A percentile compares a stretch with the other conserved stretches of the same genome.
These are phyloP conservation scores for Pygathrix nemaeus DNA, from an alignment of 2,113 vertebrate genomes.

Conservation along the genomic window DNA sequence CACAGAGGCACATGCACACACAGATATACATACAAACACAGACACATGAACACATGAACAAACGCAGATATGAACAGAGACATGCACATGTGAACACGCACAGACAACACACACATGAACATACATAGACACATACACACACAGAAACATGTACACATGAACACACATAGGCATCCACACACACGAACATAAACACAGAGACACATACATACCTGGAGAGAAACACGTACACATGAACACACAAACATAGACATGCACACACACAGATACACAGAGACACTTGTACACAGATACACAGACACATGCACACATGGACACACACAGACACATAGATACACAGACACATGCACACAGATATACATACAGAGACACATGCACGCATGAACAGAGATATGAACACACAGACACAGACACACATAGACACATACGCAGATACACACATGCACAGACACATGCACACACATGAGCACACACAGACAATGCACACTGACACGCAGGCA, in stretches of 20 bases:
- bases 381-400: not conserved
- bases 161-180: not conserved
- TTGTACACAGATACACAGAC: not conserved
- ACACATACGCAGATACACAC: not conserved
- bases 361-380: not conserved
- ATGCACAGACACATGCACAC: not conserved
- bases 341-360: not conserved
- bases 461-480: not conserved
- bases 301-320: not conserved
- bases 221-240: not conserved
- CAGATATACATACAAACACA: not conserved
- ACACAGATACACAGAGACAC: not conserved
- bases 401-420: accelerated
- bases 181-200: not conserved
- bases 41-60: not conserved
- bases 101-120: not conserved
- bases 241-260: no score
- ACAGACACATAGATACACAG: not conserved
- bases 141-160: not conserved
- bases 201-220: not conserved
- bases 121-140: not conserved
- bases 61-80: not conserved
- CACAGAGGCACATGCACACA: not conserved
- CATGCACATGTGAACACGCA: not conserved
- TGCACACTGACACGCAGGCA: not conserved